Conservation (phyloP, 2,888 invertebrate genomes). For the Ypsolopha sequella region DNA sequence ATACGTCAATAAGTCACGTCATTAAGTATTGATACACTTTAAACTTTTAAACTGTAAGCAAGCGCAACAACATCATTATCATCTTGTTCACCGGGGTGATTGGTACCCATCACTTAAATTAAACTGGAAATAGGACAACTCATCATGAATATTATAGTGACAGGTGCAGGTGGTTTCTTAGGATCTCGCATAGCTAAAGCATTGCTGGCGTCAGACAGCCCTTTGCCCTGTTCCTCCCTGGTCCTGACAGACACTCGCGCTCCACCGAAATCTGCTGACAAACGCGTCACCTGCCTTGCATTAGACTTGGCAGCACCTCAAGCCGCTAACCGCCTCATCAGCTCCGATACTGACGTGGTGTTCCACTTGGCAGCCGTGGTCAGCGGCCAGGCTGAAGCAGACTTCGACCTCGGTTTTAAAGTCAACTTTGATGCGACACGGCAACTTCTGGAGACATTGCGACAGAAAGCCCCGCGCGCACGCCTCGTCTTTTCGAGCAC, state of each 20-base stretch:
- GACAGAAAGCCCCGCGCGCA: constrained; percentile 23
- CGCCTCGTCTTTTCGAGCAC: constrained; percentile 46
- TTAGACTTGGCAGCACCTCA: constrained; percentile 21
- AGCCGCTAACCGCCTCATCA: constrained; percentile 26
- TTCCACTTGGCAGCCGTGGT: constrained; percentile 55
- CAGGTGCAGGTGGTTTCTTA: constrained; percentile 43
- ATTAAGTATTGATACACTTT: too few species aligned
- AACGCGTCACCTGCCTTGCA: constrained; percentile 22
- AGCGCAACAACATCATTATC: too few species aligned
- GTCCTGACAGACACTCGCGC: constrained; percentile 16
- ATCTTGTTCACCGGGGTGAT: too few species aligned
- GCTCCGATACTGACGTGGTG: constrained; percentile 25
- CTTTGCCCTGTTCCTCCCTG: constrained; percentile 21
- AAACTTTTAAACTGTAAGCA: too few species aligned
- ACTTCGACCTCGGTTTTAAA: constrained; percentile 45
- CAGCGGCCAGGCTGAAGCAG: constrained; percentile 48
- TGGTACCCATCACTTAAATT: too few species aligned
- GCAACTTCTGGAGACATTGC: constrained; percentile 35
- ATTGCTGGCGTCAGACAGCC: constrained; percentile 21
- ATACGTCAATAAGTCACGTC: too few species aligned
- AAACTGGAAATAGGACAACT: too few species aligned
- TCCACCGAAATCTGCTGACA: constrained; percentile 14
- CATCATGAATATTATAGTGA: constrained; percentile 39
- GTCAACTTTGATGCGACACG: constrained; percentile 52
- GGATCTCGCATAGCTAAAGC: constrained; percentile 31